A percentile compares a stretch with the other conserved stretches of the same genome.
phyloP scores from a whole-genome alignment of 2,888 invertebrate genomes.

The Ophioninae sp. region DNA sequence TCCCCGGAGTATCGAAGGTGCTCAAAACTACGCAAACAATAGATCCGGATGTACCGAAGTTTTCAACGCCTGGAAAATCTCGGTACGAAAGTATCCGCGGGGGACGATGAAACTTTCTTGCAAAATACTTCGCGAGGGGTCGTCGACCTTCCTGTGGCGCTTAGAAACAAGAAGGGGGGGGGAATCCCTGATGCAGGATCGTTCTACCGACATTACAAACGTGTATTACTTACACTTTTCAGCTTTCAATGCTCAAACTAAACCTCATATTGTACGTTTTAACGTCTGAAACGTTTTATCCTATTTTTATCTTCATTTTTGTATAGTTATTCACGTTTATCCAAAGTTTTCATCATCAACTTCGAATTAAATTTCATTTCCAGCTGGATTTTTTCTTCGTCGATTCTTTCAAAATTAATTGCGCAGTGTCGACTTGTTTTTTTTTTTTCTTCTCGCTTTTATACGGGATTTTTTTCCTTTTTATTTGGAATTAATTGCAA shows the following conservation, averaged over 20 bases:
- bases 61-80: slow-evolving; percentile 20
- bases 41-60: slow-evolving; percentile 15
- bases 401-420: background rate
- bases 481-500: background rate
- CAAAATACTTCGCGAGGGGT: background rate
- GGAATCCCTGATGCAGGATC: background rate
- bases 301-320: too few species aligned
- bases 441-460: background rate
- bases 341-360: background rate
- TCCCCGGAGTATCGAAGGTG: slow-evolving; percentile 6
- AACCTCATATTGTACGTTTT: too few species aligned
- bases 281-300: too few species aligned
- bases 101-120: slow-evolving; percentile 26
- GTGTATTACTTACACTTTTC: background rate
- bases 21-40: slow-evolving; percentile 5
- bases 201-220: background rate
- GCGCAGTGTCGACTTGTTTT: background rate
- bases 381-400: background rate
- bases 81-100: slow-evolving; percentile 20
- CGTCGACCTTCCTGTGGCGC: background rate
- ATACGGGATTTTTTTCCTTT: too few species aligned
- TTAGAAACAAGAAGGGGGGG: background rate
- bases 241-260: background rate
- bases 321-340: background rate
- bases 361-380: too few species aligned